Percentiles rank a stretch among this genome's conserved stretches.
Evolutionary conservation across 2,888 invertebrate species (phyloP).

Genomic region (Cephus spinipes): DNA sequence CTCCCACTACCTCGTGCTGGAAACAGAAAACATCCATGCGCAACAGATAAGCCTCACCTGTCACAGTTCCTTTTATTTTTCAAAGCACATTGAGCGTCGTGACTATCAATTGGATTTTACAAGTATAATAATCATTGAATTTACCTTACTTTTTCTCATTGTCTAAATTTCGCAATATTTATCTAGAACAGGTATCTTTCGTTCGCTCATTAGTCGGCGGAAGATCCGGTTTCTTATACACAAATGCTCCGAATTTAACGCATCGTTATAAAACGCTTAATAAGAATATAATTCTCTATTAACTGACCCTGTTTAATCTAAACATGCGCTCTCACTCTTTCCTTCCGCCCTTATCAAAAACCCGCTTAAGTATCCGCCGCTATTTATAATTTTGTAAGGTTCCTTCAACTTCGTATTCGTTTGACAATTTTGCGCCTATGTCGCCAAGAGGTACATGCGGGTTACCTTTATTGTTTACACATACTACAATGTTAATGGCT

Average conservation of each 20-base stretch:
- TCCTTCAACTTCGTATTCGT: slow-evolving; percentile 23
- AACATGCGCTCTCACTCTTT: not conserved
- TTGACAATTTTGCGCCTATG: slow-evolving; percentile 2
- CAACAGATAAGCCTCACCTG: not conserved
- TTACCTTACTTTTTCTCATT: not conserved
- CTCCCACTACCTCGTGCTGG: not conserved
- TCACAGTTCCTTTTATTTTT: not conserved
- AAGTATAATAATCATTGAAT: not conserved
- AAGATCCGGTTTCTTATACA: not conserved
- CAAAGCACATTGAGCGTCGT: not conserved
- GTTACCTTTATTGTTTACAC: not conserved
- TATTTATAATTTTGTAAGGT: not conserved
- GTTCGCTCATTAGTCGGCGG: not conserved
- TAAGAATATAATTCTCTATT: not conserved
- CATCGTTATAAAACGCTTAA: not conserved
- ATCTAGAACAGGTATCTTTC: not conserved
- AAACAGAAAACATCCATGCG: not conserved
- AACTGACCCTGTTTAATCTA: not conserved
- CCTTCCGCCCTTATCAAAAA: not conserved
- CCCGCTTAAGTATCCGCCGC: not conserved
- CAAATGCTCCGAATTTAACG: not conserved
- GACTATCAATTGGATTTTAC: not conserved
- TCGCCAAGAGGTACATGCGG: slow-evolving; percentile 4
- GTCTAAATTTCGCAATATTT: not conserved
- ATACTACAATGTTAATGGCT: not conserved